Conservation (phyloP, 2,888 invertebrate genomes). For the Entomobrya proxima region DNA sequence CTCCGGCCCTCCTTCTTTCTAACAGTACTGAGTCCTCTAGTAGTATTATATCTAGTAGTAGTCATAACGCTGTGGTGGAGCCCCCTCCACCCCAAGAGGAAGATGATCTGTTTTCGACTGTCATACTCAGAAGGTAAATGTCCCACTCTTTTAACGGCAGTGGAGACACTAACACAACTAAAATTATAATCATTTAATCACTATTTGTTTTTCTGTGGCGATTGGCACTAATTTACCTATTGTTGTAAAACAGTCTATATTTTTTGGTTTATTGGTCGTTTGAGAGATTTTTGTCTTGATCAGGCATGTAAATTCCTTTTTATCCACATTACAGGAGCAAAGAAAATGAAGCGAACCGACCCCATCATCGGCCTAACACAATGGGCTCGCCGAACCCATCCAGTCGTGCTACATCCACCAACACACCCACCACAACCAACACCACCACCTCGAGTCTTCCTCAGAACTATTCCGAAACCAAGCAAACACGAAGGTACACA, state of each 20-base stretch:
- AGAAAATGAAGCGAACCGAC: conserved; percentile 44
- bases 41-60: conserved; percentile 49
- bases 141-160: not conserved
- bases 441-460: conserved; percentile 52
- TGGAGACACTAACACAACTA: conserved; percentile 11
- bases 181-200: not conserved
- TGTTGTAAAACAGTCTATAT: not conserved
- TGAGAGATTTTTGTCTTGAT: not conserved
- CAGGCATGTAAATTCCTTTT: conserved; percentile 12
- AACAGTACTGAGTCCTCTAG: conserved; percentile 52
- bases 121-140: conserved; percentile 33
- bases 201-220: not conserved
- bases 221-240: not conserved
- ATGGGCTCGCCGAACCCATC: conserved; percentile 65
- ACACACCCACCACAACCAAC: conserved; percentile 38
- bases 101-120: conserved; percentile 4
- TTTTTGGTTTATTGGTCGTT: not conserved
- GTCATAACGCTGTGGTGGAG: not conserved
- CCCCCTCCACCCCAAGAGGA: conserved; percentile 2
- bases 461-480: conserved; percentile 62
- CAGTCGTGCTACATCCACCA: conserved; percentile 53
- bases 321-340: conserved; percentile 43
- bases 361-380: conserved; percentile 52
- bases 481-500: conserved; percentile 58
- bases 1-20: not conserved